Percentiles rank a stretch among this genome's conserved stretches.
Conservation (phyloP, 2,888 invertebrate species). For the Euphydryas editha region DNA sequence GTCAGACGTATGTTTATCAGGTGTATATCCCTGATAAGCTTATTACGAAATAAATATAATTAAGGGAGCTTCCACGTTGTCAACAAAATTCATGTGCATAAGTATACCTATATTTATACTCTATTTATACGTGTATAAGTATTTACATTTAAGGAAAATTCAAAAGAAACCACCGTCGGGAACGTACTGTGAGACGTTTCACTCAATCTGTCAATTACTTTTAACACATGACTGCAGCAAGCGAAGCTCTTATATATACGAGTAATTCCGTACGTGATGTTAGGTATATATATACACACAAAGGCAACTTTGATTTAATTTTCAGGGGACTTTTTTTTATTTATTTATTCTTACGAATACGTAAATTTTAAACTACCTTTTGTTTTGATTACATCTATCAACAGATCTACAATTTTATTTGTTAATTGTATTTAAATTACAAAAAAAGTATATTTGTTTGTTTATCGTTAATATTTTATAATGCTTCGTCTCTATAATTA, state of each 20-base stretch:
- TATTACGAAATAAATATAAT: no score
- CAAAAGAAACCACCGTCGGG: conserved; percentile 10
- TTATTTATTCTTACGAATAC: no score
- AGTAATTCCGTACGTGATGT: conserved; percentile 7
- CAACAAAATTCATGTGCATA: neutral
- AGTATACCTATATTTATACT: neutral
- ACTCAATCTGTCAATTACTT: conserved; percentile 76
- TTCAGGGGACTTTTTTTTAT: no score
- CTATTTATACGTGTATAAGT: neutral
- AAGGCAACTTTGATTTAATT: neutral
- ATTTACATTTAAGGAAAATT: conserved; percentile 8
- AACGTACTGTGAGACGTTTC: conserved; percentile 58
- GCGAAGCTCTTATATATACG: conserved; percentile 24
- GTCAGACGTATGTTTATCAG: no score
- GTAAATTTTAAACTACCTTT: neutral
- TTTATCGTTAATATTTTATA: no score
- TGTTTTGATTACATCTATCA: no score
- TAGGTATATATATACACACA: neutral
- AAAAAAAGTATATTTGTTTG: no score
- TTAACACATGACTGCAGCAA: conserved; percentile 38
- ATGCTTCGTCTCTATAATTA: no score
- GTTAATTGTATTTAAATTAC: no score
- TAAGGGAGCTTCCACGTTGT: neutral
- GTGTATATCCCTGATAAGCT: no score
- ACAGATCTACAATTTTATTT: no score